These are phyloP conservation scores for Drosophila neotestacea DNA, from an alignment of 2,888 invertebrate genomes.

Conservation along the genomic window DNA sequence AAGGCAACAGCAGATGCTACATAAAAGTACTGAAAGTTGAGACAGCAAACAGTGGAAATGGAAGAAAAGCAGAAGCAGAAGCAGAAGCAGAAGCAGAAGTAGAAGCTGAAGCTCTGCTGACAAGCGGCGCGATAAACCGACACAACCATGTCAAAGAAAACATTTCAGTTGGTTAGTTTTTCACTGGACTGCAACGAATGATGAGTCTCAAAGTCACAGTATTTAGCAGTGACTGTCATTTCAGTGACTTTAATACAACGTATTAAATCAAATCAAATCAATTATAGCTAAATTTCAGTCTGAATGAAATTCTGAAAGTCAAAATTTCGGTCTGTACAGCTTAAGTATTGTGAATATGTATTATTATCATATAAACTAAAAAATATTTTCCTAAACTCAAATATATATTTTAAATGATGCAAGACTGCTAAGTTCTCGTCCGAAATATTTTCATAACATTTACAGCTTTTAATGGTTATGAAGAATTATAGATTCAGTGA, in stretches of 20 bases:
- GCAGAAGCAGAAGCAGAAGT: not conserved
- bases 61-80: not conserved
- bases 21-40: slow-evolving; percentile 37
- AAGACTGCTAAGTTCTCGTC: too few relatives aligned
- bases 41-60: slow-evolving; percentile 14
- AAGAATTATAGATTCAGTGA: too few relatives aligned
- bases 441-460: too few relatives aligned
- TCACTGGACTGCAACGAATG: slow-evolving; percentile 68
- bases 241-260: not conserved
- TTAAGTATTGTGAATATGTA: too few relatives aligned
- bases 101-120: slow-evolving; percentile 59
- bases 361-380: too few relatives aligned
- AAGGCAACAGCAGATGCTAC: slow-evolving; percentile 58
- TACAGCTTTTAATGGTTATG: too few relatives aligned
- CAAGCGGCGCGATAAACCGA: slow-evolving; percentile 79
- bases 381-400: too few relatives aligned
- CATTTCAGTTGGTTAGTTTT: slow-evolving; percentile 78
- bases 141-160: slow-evolving; percentile 78
- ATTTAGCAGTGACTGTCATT: slow-evolving; percentile 29
- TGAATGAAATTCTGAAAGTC: too few relatives aligned
- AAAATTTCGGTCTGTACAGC: too few relatives aligned
- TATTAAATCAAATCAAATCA: not conserved
- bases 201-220: slow-evolving; percentile 46
- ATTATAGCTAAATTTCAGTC: too few relatives aligned
- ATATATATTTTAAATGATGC: too few relatives aligned